Evolutionary conservation across 37 sponge, comb jelly and placozoan species (phyloP), one percentile per base, ranked within the genome.

Genomic region (Mnemiopsis leidyi): DNA sequence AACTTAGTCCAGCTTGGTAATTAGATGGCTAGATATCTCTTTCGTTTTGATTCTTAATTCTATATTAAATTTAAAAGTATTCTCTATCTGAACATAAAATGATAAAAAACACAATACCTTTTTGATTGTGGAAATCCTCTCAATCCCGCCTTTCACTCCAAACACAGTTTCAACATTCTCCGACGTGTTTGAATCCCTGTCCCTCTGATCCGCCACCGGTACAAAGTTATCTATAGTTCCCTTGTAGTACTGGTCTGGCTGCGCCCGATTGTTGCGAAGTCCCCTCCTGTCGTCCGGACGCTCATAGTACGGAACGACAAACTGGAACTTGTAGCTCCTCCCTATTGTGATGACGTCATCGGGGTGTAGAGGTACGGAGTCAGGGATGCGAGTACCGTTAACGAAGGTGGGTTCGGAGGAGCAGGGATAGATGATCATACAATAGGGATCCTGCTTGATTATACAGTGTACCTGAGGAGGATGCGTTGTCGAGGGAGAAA

Each of bases 361-460:
- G 39, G 90, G 90, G 90, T 85, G 90, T 1, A 85, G 90, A 3
- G 40, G 61, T 0, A 85, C 90, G 61, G 61, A 85, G 30, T 85
- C 90, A 3, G 90, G 90, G 35, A 85, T 85, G 26, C 90, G 90
- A n/a, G 90, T 85, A n/a, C 90, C 90, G 23, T 85, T 85, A 0
- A 85, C 90, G 23, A 85, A 85, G 24, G 90, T 85, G 0, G 90
- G 90, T 39, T 85, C 90, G 29, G 90, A 26, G 24, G 90, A 85
- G 40, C 61, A 38, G 28, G 90, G 90, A 28, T 38, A 40, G 90
- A 85, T 85, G 1, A 85, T 38, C 90, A 85, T 85, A 37, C 90
- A 85, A 61, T 85, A 40, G 25, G 40, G 40, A 23, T 85, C 90
- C 61, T 85, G 90, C 29, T 40, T 38, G 2, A 85, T 85, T 26